These are phyloP conservation scores for Coregonus ussuriensis DNA, from an alignment of 2,797 vertebrate genomes.

Conservation along the genomic window DNA sequence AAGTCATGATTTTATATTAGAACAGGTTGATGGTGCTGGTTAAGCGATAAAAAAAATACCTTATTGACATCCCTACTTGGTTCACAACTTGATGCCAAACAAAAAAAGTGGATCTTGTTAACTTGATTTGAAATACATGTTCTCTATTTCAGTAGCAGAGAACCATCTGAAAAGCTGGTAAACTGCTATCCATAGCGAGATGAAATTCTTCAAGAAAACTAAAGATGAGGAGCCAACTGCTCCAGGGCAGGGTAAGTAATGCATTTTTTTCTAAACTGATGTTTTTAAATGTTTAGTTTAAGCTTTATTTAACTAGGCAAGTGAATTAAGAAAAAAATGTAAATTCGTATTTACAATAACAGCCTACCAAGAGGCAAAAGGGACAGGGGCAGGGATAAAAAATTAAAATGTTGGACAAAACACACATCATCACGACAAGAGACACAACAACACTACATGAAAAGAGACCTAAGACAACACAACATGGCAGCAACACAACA, in stretches of 20 bases:
- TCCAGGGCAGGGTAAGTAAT: conserved; percentile 71
- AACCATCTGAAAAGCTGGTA: background rate
- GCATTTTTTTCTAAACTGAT: background rate
- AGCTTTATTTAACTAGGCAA: no score
- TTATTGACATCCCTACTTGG: background rate
- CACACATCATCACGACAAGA: no score
- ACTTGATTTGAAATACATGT: background rate
- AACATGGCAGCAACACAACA: no score
- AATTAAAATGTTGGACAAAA: background rate
- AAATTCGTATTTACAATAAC: no score
- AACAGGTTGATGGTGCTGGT: background rate
- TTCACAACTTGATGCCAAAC: background rate
- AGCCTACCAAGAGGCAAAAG: no score
- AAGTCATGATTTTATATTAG: no score
- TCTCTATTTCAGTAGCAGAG: background rate
- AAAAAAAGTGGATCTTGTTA: background rate
- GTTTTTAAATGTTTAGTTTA: no score
- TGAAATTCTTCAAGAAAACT: conserved; percentile 50
- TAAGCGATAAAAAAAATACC: background rate
- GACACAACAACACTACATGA: no score
- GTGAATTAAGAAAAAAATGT: no score
- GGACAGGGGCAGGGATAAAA: background rate
- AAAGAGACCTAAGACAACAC: no score
- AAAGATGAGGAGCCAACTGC: conserved; percentile 73
- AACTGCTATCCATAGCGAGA: background rate